Conservation (phyloP, 2,113 vertebrate genomes). For the Pterophyllum scalare region DNA sequence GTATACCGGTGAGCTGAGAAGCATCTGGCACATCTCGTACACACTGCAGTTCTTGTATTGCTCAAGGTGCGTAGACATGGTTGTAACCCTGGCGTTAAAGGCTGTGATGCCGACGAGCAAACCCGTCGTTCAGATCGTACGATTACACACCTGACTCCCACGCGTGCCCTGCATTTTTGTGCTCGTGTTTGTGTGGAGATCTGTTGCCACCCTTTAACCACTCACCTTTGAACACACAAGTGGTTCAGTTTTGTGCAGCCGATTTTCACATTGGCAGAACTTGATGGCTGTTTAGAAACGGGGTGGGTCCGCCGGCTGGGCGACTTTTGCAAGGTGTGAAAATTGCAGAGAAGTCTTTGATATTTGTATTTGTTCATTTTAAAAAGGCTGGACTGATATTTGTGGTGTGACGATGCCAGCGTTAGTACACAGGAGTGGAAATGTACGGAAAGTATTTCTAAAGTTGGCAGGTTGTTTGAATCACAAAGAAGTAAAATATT, state of each 20-base stretch:
- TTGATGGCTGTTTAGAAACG: too few relatives aligned
- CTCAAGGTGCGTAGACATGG: not conserved
- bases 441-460: not conserved
- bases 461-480: not conserved
- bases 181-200: not conserved
- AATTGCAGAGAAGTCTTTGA: not conserved
- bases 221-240: not conserved
- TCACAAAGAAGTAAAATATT: not conserved
- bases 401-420: not conserved
- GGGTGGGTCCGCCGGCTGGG: not conserved
- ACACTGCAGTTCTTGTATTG: not conserved
- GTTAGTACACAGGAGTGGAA: not conserved
- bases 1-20: not conserved
- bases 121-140: not conserved
- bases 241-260: not conserved
- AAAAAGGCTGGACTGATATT: not conserved
- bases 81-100: not conserved
- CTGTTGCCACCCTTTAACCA: conserved; percentile 11
- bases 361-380: not conserved
- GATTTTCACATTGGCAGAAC: too few relatives aligned
- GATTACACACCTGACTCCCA: not conserved
- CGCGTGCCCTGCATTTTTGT: not conserved
- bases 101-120: not conserved
- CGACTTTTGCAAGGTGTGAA: not conserved
- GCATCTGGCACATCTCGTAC: not conserved